Conservation (phyloP, 2,797 vertebrate genomes). For the Peromyscus eremicus region DNA sequence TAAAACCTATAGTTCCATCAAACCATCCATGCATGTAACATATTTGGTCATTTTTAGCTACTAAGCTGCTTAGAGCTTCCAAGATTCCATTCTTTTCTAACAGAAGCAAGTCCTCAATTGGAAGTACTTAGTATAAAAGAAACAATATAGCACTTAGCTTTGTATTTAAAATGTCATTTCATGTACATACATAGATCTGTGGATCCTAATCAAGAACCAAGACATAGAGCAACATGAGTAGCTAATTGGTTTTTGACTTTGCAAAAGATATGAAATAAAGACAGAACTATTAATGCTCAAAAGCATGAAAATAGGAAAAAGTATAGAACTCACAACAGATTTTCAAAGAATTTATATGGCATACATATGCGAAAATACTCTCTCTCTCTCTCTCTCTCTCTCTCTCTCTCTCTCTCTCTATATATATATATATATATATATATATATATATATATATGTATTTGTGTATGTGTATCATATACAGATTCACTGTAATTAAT, state of each 20-base stretch:
- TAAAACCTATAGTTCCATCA: slow-evolving; percentile 66
- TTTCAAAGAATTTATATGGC: background rate
- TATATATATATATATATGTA: background rate
- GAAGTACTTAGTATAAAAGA: background rate
- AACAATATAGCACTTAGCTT: background rate
- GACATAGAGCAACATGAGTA: background rate
- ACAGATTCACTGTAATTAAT: background rate
- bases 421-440: too few species aligned
- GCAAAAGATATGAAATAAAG: background rate
- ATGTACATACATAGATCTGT: background rate
- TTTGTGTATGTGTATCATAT: background rate
- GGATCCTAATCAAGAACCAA: background rate
- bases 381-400: too few species aligned
- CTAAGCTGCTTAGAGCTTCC: slow-evolving; percentile 41
- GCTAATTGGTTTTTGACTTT: slow-evolving; percentile 38
- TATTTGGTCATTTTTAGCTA: slow-evolving; percentile 56
- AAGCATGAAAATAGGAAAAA: slow-evolving; percentile 50
- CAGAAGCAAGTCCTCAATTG: background rate
- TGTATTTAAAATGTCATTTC: slow-evolving; percentile 28
- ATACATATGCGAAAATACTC: background rate
- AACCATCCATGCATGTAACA: slow-evolving; percentile 61
- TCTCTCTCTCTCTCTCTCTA: too few species aligned
- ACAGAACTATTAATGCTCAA: slow-evolving; percentile 5
- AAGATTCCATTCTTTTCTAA: slow-evolving; percentile 32
- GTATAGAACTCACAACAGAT: background rate